phyloP scores from a whole-genome alignment of 2,113 vertebrate species.

The Oncorhynchus masou region DNA sequence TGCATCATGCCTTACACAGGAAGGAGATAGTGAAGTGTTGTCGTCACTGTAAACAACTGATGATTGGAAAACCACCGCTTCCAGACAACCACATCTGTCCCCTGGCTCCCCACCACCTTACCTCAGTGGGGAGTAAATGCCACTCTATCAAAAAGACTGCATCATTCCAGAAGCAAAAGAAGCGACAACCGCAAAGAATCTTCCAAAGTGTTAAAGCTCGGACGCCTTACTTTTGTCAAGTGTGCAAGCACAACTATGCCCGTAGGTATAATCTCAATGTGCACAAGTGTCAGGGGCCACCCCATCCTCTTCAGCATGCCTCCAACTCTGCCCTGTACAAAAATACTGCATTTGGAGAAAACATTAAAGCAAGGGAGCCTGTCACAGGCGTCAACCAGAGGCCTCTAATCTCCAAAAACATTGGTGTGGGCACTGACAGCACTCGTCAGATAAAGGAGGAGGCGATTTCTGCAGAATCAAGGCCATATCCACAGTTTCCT shows the following conservation, averaged over 20 bases:
- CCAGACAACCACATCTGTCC: conserved; percentile 68
- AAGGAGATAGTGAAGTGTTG: conserved; percentile 76
- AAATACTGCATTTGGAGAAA: conserved; percentile 19
- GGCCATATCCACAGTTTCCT: conserved; percentile 19
- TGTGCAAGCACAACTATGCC: conserved; percentile 73
- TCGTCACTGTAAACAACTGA: conserved; percentile 68
- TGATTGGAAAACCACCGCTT: conserved; percentile 65
- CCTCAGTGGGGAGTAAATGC: conserved; percentile 33
- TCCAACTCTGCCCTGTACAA: conserved; percentile 16
- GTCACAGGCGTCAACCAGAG: not conserved
- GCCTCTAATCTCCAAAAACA: conserved; percentile 20
- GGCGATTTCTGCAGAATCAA: conserved; percentile 25
- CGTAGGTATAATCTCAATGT: conserved; percentile 71
- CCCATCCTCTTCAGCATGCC: conserved; percentile 6
- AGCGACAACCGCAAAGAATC: conserved; percentile 1
- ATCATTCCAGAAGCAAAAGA: conserved; percentile 36
- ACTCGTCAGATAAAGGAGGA: conserved; percentile 55
- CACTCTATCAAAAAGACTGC: conserved; percentile 36
- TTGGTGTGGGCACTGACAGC: conserved; percentile 62
- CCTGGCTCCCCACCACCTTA: conserved; percentile 16
- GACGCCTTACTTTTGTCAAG: conserved; percentile 65
- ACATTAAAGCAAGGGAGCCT: not conserved
- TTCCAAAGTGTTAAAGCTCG: conserved; percentile 35
- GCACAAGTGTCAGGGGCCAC: conserved; percentile 66
- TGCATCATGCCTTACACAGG: conserved; percentile 76